Base-by-base conservation (phyloP, 2,888 invertebrate species). In the Pinctada fucata region DNA sequence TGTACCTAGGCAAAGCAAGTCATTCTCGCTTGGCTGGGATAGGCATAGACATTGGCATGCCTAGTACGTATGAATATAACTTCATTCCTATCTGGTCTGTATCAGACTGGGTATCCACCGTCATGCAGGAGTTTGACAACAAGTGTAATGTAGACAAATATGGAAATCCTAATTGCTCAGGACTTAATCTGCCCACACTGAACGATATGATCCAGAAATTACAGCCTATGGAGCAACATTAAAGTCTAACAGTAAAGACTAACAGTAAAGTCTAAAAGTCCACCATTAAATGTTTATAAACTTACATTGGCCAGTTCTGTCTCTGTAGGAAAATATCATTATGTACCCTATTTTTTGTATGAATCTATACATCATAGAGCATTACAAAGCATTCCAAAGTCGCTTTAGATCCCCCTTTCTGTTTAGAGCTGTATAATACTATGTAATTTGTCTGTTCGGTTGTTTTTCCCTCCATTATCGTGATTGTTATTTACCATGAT, bases 51-150 rank as follows among this genome's bases (percentile, higher is more conserved):
- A 69, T 76, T 13, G 72, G 58, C 45, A 48, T 65, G 47, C 71
- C 78, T n/a, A 76, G 72, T 2, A 67, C 67, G 16, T 45, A 45
- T n/a, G 70, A 75, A 48, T 66, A 75, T 47, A 71, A 63, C n/a
- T 86, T 86, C 66, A 83, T 84, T 8, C 86, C 86, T 13, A 74
- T 86, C 3, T 86, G 86, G 86, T 75, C 79, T 3, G 76, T 81
- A 31, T 79, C 81, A 4, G 75, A 82, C n/a, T 86, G 86, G 86
- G 80, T 86, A 6, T 82, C 82, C 3, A 82, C 76, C 6, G 84
- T 84, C 1, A 86, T 86, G 64, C 79, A 83, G 31, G 86, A 85
- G 70, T 80, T 83, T 48, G 84, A 86, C 77, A 82, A 77, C 47
- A 83, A 84, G 66, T 86, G 85, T 66, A 52, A 65, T n/a, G 50